Evolutionary conservation across 2,797 vertebrate genomes (phyloP).

Genomic region (Gadopsis bispinosus): DNA sequence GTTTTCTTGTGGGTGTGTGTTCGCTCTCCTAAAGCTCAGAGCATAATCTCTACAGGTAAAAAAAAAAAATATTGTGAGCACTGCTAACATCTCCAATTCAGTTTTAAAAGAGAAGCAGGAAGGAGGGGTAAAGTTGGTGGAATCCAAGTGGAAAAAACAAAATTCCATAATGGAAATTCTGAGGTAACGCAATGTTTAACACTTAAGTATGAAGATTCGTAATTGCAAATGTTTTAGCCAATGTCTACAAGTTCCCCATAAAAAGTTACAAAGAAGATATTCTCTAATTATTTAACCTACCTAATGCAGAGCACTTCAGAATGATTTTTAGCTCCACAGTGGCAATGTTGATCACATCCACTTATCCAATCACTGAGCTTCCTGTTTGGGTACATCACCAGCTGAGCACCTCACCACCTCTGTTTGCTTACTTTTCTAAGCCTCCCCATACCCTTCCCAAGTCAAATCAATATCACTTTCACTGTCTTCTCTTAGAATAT

Average conservation of each 20-base stretch:
- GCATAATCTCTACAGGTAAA: background rate
- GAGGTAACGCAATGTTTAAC: no score
- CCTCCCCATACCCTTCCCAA: constrained; percentile 31
- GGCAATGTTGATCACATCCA: constrained; percentile 37
- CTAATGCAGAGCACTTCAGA: constrained; percentile 4
- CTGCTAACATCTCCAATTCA: background rate
- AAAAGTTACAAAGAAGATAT: background rate
- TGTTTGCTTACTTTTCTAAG: constrained; percentile 46
- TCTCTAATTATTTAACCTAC: background rate
- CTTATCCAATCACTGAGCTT: constrained; percentile 36
- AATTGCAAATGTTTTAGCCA: background rate
- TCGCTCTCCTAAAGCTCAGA: background rate
- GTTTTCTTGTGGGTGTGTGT: no score
- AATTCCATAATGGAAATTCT: background rate
- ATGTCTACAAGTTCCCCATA: background rate
- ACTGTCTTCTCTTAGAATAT: constrained; percentile 37
- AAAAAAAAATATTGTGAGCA: background rate
- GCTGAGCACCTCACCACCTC: constrained; percentile 41
- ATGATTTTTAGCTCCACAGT: constrained; percentile 9
- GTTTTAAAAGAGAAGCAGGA: no score
- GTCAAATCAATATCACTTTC: constrained; percentile 56
- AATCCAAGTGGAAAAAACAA: background rate
- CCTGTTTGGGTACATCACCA: constrained; percentile 47
- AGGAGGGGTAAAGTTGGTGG: no score
- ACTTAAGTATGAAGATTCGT: background rate